Conservation (phyloP, 2,113 vertebrate genomes). For the Macaca fascicularis region DNA sequence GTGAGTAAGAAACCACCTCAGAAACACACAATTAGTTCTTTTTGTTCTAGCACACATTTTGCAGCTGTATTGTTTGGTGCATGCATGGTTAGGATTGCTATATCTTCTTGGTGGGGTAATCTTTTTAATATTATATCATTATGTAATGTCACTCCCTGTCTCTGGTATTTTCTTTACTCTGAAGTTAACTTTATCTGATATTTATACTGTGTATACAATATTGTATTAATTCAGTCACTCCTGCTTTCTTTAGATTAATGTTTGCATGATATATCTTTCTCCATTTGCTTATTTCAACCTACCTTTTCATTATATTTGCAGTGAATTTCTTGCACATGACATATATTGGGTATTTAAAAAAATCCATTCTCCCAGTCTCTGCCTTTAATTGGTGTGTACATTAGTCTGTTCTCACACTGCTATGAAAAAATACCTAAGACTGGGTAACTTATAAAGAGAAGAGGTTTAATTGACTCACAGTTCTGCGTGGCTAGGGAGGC, state of each 20-base stretch:
- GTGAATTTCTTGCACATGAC: not conserved
- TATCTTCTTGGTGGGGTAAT: no score
- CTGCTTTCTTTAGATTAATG: not conserved
- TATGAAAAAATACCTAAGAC: no score
- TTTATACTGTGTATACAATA: rapidly evolving
- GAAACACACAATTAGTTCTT: rapidly evolving
- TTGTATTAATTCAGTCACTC: rapidly evolving
- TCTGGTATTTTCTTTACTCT: not conserved
- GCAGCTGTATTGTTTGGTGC: not conserved
- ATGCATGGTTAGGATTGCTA: rapidly evolving
- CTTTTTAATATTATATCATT: rapidly evolving
- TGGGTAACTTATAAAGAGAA: no score
- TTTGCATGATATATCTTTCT: rapidly evolving
- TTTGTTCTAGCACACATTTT: rapidly evolving
- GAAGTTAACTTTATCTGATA: not conserved
- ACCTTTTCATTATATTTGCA: not conserved
- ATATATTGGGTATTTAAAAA: rapidly evolving
- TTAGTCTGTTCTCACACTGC: no score
- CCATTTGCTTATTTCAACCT: rapidly evolving
- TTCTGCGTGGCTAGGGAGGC: no score
- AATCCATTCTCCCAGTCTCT: not conserved
- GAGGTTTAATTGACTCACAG: no score
- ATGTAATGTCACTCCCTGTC: no score
- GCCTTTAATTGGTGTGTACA: not conserved
- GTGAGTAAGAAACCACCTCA: not conserved